Evolutionary conservation across 2,888 invertebrate genomes (phyloP).

Genomic region (Lysandra coridon): DNA sequence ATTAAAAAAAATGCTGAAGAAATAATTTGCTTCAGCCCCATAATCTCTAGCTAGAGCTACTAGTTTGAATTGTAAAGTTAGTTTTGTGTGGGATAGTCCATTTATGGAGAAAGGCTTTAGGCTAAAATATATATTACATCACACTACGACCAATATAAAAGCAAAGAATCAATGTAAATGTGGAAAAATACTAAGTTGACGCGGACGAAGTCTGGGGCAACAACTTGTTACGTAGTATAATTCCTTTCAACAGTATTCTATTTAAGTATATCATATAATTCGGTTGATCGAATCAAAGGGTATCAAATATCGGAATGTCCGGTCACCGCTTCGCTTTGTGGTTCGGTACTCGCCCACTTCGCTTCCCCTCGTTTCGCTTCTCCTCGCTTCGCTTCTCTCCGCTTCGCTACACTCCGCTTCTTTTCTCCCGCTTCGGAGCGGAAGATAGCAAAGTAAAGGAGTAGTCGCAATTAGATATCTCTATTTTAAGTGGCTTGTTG

Average conservation of each 20-base stretch:
- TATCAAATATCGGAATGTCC: conserved; percentile 17
- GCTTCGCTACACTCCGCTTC: too few relatives aligned
- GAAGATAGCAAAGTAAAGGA: neutral
- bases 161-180: too few relatives aligned
- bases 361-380: neutral
- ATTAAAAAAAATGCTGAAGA: too few relatives aligned
- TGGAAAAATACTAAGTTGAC: neutral
- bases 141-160: too few relatives aligned
- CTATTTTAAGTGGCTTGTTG: too few relatives aligned
- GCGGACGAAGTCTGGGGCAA: neutral
- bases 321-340: conserved; percentile 4
- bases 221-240: neutral
- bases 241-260: neutral
- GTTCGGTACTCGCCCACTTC: neutral
- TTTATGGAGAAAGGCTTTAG: too few relatives aligned
- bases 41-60: too few relatives aligned
- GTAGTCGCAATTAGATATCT: neutral
- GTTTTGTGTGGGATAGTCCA: too few relatives aligned
- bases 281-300: neutral
- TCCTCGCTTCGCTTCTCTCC: neutral
- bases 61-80: too few relatives aligned
- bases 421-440: neutral
- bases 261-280: neutral
- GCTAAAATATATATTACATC: neutral
- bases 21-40: too few relatives aligned